Evolutionary conservation across 2,888 invertebrate genomes (phyloP).

Genomic region (Andrena fulva): DNA sequence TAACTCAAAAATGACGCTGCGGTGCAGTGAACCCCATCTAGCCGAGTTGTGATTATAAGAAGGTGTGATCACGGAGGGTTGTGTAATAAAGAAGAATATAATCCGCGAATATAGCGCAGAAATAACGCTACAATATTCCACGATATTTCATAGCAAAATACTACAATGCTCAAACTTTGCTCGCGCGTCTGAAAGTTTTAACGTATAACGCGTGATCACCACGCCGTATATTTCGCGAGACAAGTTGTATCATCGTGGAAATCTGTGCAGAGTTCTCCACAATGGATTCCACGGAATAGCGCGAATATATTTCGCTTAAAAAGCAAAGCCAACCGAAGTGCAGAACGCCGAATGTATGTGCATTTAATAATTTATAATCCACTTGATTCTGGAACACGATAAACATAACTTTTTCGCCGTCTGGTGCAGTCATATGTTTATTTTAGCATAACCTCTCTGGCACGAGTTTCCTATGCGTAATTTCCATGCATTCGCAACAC

Average conservation of each 20-base stretch:
- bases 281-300: neutral
- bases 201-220: neutral
- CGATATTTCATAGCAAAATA: neutral
- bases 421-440: too few species aligned
- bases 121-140: neutral
- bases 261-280: neutral
- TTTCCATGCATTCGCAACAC: neutral
- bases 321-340: neutral
- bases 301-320: neutral
- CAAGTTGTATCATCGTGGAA: conserved; percentile 1
- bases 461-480: neutral
- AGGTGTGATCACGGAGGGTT: too few species aligned
- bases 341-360: neutral
- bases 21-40: too few species aligned
- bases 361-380: neutral
- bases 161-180: conserved; percentile 2
- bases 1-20: too few species aligned
- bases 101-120: neutral
- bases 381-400: neutral
- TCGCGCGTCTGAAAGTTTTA: conserved; percentile 2
- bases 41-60: too few species aligned
- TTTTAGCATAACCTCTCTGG: neutral
- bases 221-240: conserved; percentile 12
- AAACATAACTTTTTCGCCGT: neutral
- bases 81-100: neutral